Evolutionary conservation across 2,797 vertebrate genomes (phyloP).

Genomic region (Remorina albescens): DNA sequence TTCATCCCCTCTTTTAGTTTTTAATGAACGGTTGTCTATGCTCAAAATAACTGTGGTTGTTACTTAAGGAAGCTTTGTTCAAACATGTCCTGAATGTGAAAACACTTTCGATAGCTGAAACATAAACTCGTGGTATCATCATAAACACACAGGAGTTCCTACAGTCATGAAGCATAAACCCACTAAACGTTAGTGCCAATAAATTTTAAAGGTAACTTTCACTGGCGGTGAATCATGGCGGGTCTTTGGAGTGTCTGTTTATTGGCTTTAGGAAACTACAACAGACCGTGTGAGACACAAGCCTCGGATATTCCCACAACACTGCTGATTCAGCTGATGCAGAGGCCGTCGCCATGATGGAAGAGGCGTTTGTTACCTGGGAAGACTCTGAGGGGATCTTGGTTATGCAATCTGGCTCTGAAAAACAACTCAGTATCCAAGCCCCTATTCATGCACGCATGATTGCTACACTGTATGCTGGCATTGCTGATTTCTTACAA

Average conservation of each 20-base stretch:
- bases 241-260: neutral
- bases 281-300: conserved; percentile 33
- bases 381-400: conserved; percentile 50
- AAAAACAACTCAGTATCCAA: conserved; percentile 37
- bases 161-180: neutral
- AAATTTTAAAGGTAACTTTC: conserved; percentile 11
- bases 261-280: conserved; percentile 32
- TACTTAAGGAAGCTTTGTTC: neutral
- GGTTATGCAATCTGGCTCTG: conserved; percentile 51
- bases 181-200: conserved; percentile 12
- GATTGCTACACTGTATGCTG: conserved; percentile 13
- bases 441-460: conserved; percentile 13
- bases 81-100: neutral
- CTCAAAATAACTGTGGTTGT: neutral
- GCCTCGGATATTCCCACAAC: conserved; percentile 43
- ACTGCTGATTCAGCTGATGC: conserved; percentile 50
- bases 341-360: conserved; percentile 44
- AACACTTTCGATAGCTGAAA: neutral
- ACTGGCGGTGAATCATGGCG: conserved; percentile 7
- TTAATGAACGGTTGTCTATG: neutral
- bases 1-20: neutral
- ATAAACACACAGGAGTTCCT: neutral
- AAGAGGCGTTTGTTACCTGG: conserved; percentile 48
- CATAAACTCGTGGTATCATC: neutral
- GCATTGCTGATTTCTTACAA: conserved; percentile 15